A percentile compares a stretch with the other conserved stretches of the same genome.
Conservation (phyloP, 37 sponge, comb jelly and placozoan genomes). For the Chondrosia reniformis region DNA sequence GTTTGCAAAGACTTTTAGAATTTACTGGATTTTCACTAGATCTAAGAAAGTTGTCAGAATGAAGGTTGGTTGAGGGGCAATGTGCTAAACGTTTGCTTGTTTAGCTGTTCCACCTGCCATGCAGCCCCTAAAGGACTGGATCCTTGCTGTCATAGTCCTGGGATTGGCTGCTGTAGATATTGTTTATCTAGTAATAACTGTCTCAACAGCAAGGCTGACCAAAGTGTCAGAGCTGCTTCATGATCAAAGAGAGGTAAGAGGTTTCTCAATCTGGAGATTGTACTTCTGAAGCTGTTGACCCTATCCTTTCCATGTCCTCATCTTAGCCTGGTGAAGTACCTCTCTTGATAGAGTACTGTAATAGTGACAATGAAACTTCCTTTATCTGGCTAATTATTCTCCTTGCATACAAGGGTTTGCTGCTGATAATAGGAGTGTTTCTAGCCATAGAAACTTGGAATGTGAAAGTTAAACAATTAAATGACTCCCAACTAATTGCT, state of each 20-base stretch:
- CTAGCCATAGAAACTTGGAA: slow-evolving; percentile 44
- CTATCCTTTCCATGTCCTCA: neutral
- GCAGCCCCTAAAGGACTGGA: slow-evolving; percentile 23
- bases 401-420: slow-evolving; percentile 32
- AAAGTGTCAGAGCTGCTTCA: no score
- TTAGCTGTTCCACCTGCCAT: neutral
- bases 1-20: slow-evolving; percentile 49
- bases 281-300: neutral
- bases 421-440: slow-evolving; percentile 40
- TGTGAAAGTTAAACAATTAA: slow-evolving; percentile 46
- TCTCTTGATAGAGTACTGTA: slow-evolving; percentile 13
- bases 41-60: slow-evolving; percentile 12
- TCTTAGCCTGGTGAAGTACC: slow-evolving; percentile 33
- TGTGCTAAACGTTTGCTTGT: neutral
- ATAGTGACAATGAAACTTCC: neutral
- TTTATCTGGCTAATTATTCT: slow-evolving; percentile 46
- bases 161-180: neutral
- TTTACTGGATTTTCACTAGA: slow-evolving; percentile 56
- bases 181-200: neutral
- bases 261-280: no score
- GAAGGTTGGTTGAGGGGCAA: neutral
- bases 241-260: no score
- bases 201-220: no score
- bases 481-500: slow-evolving; percentile 62
- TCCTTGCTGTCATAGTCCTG: neutral